A percentile compares a stretch with the other conserved stretches of the same genome.
These are phyloP conservation scores for Gouania willdenowi DNA, from an alignment of 2,797 vertebrate species.

Conservation along the genomic window DNA sequence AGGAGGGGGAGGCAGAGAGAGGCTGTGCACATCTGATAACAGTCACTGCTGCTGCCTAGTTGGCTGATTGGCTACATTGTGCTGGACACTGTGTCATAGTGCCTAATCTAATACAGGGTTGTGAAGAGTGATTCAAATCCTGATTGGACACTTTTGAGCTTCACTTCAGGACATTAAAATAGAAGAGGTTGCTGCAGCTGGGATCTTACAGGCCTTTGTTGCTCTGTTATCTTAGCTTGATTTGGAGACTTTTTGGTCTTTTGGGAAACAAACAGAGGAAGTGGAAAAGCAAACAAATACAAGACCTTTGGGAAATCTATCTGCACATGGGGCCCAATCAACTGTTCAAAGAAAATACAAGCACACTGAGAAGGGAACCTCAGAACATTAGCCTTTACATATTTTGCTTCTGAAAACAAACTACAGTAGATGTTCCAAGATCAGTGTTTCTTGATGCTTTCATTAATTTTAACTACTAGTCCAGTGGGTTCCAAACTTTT, in stretches of 20 bases:
- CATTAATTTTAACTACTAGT: too few relatives aligned
- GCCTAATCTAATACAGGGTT: neutral
- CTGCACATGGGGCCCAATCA: neutral
- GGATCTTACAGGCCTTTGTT: neutral
- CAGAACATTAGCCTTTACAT: too few relatives aligned
- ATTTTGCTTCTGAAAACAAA: too few relatives aligned
- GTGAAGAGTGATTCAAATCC: neutral
- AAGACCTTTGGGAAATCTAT: constrained; percentile 11
- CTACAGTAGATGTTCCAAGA: too few relatives aligned
- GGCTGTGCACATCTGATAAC: constrained; percentile 48
- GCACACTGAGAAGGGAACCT: neutral
- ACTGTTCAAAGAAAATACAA: neutral
- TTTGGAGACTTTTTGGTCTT: constrained; percentile 3
- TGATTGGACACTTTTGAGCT: neutral
- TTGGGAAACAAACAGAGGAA: constrained; percentile 44
- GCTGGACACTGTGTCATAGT: neutral
- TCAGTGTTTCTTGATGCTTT: too few relatives aligned
- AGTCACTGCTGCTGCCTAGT: constrained; percentile 22
- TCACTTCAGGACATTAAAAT: constrained; percentile 1
- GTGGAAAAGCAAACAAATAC: constrained; percentile 44
- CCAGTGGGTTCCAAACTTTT: too few relatives aligned
- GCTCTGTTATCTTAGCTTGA: constrained; percentile 16
- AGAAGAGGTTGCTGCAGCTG: neutral
- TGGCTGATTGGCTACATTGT: constrained; percentile 10
- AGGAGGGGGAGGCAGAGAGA: constrained; percentile 26